Conservation (phyloP, 2,113 vertebrate species). For the Protomyctophum bolini region DNA sequence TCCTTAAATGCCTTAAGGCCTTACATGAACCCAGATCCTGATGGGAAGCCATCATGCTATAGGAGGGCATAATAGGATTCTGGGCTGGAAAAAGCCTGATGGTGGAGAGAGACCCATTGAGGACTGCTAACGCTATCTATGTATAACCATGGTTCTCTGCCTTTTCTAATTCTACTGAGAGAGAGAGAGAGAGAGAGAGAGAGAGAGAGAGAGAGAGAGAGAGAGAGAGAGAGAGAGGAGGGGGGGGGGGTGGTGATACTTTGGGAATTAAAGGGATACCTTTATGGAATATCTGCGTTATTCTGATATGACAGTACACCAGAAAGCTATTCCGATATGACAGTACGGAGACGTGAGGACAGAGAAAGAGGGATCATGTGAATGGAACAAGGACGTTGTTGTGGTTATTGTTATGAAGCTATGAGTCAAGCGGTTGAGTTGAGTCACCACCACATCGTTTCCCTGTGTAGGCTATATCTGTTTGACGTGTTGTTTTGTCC, state of each 20-base stretch:
- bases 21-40: constrained; percentile 22
- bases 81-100: constrained; percentile 15
- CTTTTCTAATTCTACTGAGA: constrained; percentile 27
- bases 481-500: neutral
- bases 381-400: too few relatives aligned
- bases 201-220: neutral
- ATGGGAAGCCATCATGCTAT: neutral
- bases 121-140: constrained; percentile 16
- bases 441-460: neutral
- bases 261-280: too few relatives aligned
- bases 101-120: constrained; percentile 3
- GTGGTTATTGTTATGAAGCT: too few relatives aligned
- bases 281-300: too few relatives aligned
- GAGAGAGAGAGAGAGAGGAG: neutral
- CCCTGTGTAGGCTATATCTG: neutral
- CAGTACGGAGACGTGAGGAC: neutral
- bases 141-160: constrained; percentile 33
- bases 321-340: too few relatives aligned
- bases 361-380: neutral
- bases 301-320: too few relatives aligned
- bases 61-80: neutral
- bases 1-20: constrained; percentile 7
- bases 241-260: neutral
- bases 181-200: constrained; percentile 1
- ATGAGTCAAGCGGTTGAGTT: too few relatives aligned